phyloP scores from a whole-genome alignment of 2,797 vertebrate species.

The Catamblyrhynchus diadema region DNA sequence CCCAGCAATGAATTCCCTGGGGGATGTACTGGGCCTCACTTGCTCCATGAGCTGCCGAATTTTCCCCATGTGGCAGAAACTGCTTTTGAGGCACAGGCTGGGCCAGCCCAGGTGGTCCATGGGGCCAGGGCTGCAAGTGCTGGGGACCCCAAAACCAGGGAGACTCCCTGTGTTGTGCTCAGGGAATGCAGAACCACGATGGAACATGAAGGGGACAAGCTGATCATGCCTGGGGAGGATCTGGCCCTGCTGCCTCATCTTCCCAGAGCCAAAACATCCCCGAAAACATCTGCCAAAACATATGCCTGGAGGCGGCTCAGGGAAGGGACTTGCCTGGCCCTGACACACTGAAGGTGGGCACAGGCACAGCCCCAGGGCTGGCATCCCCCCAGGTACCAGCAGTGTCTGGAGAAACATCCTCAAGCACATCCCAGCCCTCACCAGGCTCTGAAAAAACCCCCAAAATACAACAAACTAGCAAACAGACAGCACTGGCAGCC shows the following conservation, averaged over 20 bases:
- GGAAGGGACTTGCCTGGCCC: neutral
- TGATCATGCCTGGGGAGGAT: neutral
- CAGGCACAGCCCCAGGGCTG: neutral
- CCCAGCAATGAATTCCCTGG: fast-evolving
- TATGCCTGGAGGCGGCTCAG: fast-evolving
- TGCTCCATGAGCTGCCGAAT: fast-evolving
- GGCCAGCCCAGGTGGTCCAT: neutral
- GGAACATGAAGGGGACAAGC: fast-evolving
- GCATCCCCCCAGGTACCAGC: neutral
- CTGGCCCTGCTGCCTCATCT: neutral
- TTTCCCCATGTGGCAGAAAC: neutral
- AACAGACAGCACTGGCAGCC: fast-evolving
- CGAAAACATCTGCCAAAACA: neutral
- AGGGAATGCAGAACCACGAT: fast-evolving
- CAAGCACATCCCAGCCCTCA: neutral
- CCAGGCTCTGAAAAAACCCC: neutral
- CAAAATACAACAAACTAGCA: neutral
- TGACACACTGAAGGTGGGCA: neutral
- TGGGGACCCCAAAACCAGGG: neutral
- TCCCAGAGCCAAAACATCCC: neutral
- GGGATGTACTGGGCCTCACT: neutral
- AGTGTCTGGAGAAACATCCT: neutral
- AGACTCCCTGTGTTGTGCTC: neutral
- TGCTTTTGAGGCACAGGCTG: neutral
- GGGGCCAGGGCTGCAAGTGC: neutral